These are phyloP conservation scores for Riptortus pedestris DNA, from an alignment of 1,140 invertebrate genomes.

Conservation along the genomic window DNA sequence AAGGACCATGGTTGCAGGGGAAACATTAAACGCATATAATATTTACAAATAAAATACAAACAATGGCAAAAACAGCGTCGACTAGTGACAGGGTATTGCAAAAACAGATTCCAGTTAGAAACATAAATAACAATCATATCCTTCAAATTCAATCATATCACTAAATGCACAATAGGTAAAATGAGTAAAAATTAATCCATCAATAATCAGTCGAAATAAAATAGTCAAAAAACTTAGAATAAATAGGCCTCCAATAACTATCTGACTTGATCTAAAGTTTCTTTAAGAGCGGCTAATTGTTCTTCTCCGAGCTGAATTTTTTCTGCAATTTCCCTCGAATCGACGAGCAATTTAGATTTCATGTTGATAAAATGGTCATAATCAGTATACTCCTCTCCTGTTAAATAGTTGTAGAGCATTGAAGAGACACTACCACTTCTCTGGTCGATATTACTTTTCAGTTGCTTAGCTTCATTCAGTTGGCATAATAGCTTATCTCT, in stretches of 20 bases:
- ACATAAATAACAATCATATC: constrained; percentile 5
- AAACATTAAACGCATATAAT: too few species aligned
- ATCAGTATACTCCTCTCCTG: constrained; percentile 63
- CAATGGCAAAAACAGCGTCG: constrained; percentile 17
- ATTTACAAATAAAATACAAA: constrained; percentile 16
- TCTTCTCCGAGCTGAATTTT: constrained; percentile 80
- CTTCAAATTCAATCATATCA: constrained; percentile 3
- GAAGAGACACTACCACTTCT: constrained; percentile 63
- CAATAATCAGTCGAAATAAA: neutral
- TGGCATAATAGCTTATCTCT: constrained; percentile 66
- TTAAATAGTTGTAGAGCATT: constrained; percentile 64
- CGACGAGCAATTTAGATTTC: constrained; percentile 83
- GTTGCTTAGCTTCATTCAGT: constrained; percentile 69
- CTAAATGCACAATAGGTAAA: neutral
- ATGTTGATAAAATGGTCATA: constrained; percentile 83
- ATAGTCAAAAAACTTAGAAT: neutral
- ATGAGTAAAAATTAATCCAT: neutral
- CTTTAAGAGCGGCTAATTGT: constrained; percentile 62
- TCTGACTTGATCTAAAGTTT: constrained; percentile 38
- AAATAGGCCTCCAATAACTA: constrained; percentile 4
- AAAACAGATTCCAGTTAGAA: neutral
- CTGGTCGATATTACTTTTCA: constrained; percentile 75
- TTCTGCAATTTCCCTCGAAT: constrained; percentile 72
- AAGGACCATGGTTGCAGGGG: too few species aligned
- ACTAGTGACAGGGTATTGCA: constrained; percentile 20